Evolutionary conservation across 2,797 vertebrate genomes (phyloP), one percentile per base, ranked within the genome.

Genomic region (Pseudomugil gertrudae): DNA sequence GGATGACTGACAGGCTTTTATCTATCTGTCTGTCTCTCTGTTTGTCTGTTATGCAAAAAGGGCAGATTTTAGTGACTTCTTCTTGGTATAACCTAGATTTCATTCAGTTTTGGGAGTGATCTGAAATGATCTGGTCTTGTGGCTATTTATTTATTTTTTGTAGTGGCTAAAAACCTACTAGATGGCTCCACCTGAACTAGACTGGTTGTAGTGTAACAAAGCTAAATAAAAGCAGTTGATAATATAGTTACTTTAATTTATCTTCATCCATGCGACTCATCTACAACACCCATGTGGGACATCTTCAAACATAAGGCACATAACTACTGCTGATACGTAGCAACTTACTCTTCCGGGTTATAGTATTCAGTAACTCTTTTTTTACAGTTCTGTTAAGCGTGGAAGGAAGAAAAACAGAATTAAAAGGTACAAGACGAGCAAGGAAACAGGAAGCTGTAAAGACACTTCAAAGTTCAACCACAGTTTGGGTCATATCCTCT

Each of bases 401-500:
- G 53, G 36, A 66, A 68, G 62, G 63, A 78, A 83, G 61, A 23
- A 26, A 63, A 60, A 52, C 23, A 71, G 11, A 68, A 77, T 57
- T 14, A 21, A 47, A 65, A 75, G 9, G 51, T 48, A 48, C 19
- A n/a, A 79, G 56, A 10, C 10, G 3, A 74, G 63, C 6, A 9
- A 69, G 78, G 26, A 86, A 90, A 90, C 90, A 92, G 91, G 91
- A 92, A 92, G 74, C 80, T 67, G 63, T 30, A 67, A 2, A 60
- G 45, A 72, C 54, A 74, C 71, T 64, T 69, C 11, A 65, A 63
- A 24, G 57, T 68, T 72, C 36, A 81, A 85, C 82, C 84, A 81
- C 79, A 77, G 74, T 71, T 86, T 83, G 76, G 82, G 79, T 87
- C 85, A 88, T 78, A 85, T 91, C 89, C 88, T 90, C 58, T 82